phyloP scores from a whole-genome alignment of 2,888 invertebrate genomes.

The Trissolcus japonicus region DNA sequence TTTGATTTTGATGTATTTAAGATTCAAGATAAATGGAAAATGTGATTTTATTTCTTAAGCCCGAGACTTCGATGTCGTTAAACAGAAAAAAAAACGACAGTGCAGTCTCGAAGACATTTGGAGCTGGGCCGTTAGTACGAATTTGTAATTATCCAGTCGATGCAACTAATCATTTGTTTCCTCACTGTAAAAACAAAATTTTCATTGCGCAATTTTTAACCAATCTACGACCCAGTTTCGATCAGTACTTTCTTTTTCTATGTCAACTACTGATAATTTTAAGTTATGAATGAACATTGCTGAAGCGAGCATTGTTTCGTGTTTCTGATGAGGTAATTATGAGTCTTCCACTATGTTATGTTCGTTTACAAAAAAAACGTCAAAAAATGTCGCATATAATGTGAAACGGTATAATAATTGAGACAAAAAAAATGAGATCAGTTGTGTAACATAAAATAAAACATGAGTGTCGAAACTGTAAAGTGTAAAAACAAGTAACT shows the following conservation, averaged over 20 bases:
- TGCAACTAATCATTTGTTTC: not conserved
- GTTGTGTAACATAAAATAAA: slow-evolving; percentile 2
- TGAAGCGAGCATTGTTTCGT: slow-evolving; percentile 11
- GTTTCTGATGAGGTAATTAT: slow-evolving; percentile 32
- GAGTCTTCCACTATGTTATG: slow-evolving; percentile 51
- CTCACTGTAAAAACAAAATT: too few relatives aligned
- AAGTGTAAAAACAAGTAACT: slow-evolving; percentile 36
- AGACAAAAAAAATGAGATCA: too few relatives aligned
- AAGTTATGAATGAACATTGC: too few relatives aligned
- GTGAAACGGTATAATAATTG: too few relatives aligned
- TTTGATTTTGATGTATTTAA: slow-evolving; percentile 1
- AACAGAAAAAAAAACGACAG: not conserved
- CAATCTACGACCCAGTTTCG: slow-evolving; percentile 44
- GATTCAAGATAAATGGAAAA: slow-evolving; percentile 29
- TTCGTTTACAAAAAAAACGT: slow-evolving; percentile 35
- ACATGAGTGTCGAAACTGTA: slow-evolving; percentile 38
- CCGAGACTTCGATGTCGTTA: slow-evolving; percentile 19
- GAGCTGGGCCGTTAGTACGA: slow-evolving; percentile 40
- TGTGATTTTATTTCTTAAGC: slow-evolving; percentile 50
- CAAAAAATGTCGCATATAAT: slow-evolving; percentile 6
- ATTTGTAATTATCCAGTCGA: not conserved
- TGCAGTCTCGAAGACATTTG: slow-evolving; percentile 32
- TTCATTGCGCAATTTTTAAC: too few relatives aligned
- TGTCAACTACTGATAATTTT: slow-evolving; percentile 6
- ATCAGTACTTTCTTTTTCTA: slow-evolving; percentile 17